Evolutionary conservation across 2,888 invertebrate species (phyloP), one percentile per base, ranked within the genome.

Genomic region (Strigamia transsilvanica): DNA sequence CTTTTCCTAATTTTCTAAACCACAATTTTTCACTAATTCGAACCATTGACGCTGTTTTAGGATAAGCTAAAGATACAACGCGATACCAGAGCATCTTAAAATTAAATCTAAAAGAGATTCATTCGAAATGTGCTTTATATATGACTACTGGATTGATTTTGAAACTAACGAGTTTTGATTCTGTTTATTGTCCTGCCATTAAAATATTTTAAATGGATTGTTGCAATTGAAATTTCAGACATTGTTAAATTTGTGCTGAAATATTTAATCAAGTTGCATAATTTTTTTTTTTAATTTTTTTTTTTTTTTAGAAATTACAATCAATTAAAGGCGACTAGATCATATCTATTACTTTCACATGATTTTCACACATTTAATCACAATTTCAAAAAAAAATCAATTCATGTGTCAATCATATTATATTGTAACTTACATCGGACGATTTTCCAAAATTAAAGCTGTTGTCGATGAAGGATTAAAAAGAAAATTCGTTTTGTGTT

Each of bases 361-460:
- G 51, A 51, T 51, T 51, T 51, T 2, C 3, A 10, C 15, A 6
- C 6, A 51, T 51, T 23, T 61, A 61, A 61, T 61, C 61, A 2
- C 9, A 23, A n/a, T 18, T 23, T 61, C 18, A 61, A 61, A 51
- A 51, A 18, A 51, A 51, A 51, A 51, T 18, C 61, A 61, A 61
- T 61, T 23, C 61, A 61, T 12, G 6, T 61, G 61, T 61, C 61
- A 61, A 61, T 78, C 41, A 78, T 27, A 34, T 66, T 1, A 32
- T 21, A 12, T 9, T 13, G 46, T 38, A 23, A 79, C 84, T 83
- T 82, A 84, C 84, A 93, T 91, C 10, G 94, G 94, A 84, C 94
- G 91, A 86, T 85, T 85, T 83, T 87, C 86, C 78, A 87, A 83
- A 80, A 87, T 87, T 32, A 87, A 84, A 7, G 85, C 86, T 21